Evolutionary conservation across 2,888 invertebrate species (phyloP), one percentile per base, ranked within the genome.

Genomic region (Sepioteuthis lessoniana): DNA sequence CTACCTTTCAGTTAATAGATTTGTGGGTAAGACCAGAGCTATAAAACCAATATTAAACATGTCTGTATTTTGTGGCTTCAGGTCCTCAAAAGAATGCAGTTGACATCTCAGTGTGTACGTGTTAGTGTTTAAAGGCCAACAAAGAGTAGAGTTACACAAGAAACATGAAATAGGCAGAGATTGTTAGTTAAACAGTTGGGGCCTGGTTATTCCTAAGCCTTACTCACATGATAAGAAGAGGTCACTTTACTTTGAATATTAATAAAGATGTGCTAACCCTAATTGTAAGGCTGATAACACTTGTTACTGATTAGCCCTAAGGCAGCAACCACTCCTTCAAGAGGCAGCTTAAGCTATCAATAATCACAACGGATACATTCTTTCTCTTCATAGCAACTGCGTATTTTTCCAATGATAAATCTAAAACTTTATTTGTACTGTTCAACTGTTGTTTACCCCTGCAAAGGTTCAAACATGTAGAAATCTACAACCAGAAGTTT

Each of bases 351-450:
- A 76, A 76, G 76, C 76, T 76, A 76, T 76, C 76, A 35, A 76
- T 76, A 76, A 76, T 16, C n/a, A 76, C 76, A 76, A 76, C 8
- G n/a, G n/a, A 76, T 16, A 76, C 76, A 76, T 76, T 76, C n/a
- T 76, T 76, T 13, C 3, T 16, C 76, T 76, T 76, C 76, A 35
- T 76, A 76, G 76, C 76, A 76, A 76, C 76, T 76, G 76, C 35
- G n/a, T 76, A 76, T n/a, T 76, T 76, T 76, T 76, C 76, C n/a
- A 76, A 76, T 76, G 76, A 76, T 76, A 76, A 76, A 76, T 76
- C 16, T 13, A 16, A 76, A n/a, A n/a, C 76, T 76, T 76, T 76
- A 76, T 76, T 76, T 76, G 76, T n/a, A 76, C n/a, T 76, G n/a
- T 76, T n/a, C n/a, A 16, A n/a, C 35, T 76, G n/a, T n/a, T 76